phyloP scores from a whole-genome alignment of 2,888 invertebrate species.

The Callimorpha dominula region DNA sequence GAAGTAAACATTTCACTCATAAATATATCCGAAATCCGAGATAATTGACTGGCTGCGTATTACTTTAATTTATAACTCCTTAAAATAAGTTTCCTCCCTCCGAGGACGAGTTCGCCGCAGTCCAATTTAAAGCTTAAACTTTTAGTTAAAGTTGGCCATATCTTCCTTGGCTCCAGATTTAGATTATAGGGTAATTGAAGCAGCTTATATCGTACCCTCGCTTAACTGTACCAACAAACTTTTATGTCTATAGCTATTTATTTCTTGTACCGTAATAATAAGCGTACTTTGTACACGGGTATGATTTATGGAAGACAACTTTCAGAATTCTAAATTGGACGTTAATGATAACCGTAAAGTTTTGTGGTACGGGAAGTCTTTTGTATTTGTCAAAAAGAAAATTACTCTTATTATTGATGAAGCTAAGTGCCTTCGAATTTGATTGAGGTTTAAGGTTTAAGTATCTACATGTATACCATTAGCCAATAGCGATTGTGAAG shows the following conservation, averaged over 20 bases:
- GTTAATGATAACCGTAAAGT: conserved; percentile 11
- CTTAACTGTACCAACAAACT: conserved; percentile 27
- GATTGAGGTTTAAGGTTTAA: neutral
- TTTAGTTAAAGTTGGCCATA: conserved; percentile 76
- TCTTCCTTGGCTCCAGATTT: conserved; percentile 69
- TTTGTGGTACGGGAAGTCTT: neutral
- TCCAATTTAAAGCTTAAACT: conserved; percentile 80
- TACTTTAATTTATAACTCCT: conserved; percentile 80
- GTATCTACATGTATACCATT: neutral
- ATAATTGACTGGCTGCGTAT: conserved; percentile 77
- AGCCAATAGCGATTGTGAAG: neutral
- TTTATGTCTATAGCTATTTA: conserved; percentile 15
- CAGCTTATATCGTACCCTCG: conserved; percentile 53
- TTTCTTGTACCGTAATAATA: conserved; percentile 18
- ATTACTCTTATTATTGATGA: neutral
- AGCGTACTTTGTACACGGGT: conserved; percentile 8
- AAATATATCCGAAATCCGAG: conserved; percentile 57
- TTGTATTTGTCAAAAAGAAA: conserved; percentile 4
- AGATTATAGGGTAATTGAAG: conserved; percentile 73
- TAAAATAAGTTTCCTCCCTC: conserved; percentile 72
- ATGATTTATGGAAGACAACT: conserved; percentile 22
- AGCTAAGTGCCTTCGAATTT: neutral
- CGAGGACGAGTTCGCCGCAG: conserved; percentile 61
- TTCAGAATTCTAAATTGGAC: conserved; percentile 16
- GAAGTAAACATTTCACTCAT: conserved; percentile 44